Percentiles rank a stretch among this genome's conserved stretches.
phyloP scores from a whole-genome alignment of 1,140 invertebrate species.

The Adoxophyes honmai region DNA sequence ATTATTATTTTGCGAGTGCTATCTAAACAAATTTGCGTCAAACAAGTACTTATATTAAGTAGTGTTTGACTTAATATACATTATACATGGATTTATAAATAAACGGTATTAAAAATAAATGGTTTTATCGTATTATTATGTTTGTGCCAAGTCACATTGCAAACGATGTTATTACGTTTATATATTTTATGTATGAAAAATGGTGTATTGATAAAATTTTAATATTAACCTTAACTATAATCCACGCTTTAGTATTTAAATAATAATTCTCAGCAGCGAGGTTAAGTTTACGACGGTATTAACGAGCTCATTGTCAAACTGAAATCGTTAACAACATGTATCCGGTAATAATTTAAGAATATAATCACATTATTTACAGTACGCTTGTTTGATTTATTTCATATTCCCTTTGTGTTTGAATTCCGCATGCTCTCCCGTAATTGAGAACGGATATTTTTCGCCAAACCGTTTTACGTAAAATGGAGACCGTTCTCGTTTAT shows the following conservation, averaged over 20 bases:
- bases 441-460: no score
- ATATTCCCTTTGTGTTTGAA: neutral
- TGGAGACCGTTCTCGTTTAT: no score
- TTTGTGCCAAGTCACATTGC: conserved; percentile 26
- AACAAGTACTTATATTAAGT: conserved; percentile 41
- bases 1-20: neutral
- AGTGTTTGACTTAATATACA: conserved; percentile 27
- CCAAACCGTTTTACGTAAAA: no score
- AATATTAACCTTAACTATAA: conserved; percentile 1
- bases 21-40: conserved; percentile 22
- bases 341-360: conserved; percentile 55
- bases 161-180: conserved; percentile 22
- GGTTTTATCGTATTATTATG: conserved; percentile 19
- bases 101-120: no score
- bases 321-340: conserved; percentile 54
- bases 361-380: conserved; percentile 62
- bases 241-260: neutral
- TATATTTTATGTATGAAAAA: conserved; percentile 30
- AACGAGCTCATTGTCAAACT: conserved; percentile 41
- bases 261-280: neutral
- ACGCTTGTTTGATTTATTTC: conserved; percentile 37
- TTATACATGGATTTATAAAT: no score
- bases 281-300: conserved; percentile 17
- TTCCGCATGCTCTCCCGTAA: no score
- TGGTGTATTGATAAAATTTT: conserved; percentile 20